phyloP scores from a whole-genome alignment of 1,140 invertebrate species.

The Drosophila auraria region DNA sequence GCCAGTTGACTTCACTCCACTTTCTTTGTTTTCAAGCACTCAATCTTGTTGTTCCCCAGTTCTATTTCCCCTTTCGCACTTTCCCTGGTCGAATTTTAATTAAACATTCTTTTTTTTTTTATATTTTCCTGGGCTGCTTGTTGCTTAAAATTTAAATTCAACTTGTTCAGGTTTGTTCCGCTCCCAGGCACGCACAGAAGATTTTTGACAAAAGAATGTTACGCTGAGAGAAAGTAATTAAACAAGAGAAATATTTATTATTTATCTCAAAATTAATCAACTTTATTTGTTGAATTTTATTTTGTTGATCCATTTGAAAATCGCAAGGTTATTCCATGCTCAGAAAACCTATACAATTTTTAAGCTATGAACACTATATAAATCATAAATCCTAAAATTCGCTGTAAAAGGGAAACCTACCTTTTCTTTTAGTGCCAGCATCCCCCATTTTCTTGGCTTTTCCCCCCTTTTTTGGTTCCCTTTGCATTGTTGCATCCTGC shows the following conservation, averaged over 20 bases:
- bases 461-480: background rate
- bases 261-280: background rate
- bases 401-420: too few species aligned
- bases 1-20: conserved; percentile 54
- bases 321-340: too few species aligned
- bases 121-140: background rate
- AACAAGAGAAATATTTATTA: background rate
- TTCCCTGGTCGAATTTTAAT: conserved; percentile 50
- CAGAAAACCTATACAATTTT: background rate
- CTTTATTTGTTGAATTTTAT: too few species aligned
- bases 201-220: conserved; percentile 13
- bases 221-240: background rate
- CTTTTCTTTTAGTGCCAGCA: background rate
- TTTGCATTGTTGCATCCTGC: conserved; percentile 74
- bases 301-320: too few species aligned
- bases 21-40: conserved; percentile 28
- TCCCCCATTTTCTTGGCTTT: conserved; percentile 8
- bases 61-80: conserved; percentile 16
- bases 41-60: conserved; percentile 21
- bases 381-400: background rate
- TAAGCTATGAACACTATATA: background rate
- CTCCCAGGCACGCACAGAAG: conserved; percentile 23
- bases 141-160: conserved; percentile 38
- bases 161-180: conserved; percentile 21
- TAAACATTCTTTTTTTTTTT: conserved; percentile 32